Conservation (phyloP, 2,888 invertebrate genomes). For the Melangyna quadrimaculata region DNA sequence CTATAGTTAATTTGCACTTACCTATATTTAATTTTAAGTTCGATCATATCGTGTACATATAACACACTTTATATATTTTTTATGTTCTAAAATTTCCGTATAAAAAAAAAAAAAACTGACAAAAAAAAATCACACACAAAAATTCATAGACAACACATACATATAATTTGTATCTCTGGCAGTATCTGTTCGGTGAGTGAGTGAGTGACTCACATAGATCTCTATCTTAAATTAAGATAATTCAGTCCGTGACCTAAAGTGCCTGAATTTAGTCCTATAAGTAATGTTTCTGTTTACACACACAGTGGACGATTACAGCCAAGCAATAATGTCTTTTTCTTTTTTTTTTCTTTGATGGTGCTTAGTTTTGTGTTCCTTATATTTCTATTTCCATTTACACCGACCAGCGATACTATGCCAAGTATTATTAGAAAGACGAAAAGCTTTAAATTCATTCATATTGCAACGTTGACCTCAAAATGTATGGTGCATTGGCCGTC, state of each 20-base stretch:
- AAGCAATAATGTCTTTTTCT: constrained; percentile 30
- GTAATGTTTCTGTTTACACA: constrained; percentile 50
- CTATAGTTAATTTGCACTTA: constrained; percentile 82
- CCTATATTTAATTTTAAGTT: constrained; percentile 70
- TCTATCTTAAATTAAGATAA: constrained; percentile 40
- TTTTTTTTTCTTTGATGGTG: constrained; percentile 20
- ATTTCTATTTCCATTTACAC: background rate
- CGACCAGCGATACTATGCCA: constrained; percentile 1
- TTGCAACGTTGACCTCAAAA: constrained; percentile 37
- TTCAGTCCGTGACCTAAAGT: constrained; percentile 65
- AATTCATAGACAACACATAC: background rate
- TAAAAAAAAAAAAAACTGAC: constrained; percentile 8
- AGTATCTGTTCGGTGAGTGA: constrained; percentile 45
- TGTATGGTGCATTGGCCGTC: constrained; percentile 46
- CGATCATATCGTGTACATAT: constrained; percentile 70
- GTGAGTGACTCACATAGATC: constrained; percentile 3
- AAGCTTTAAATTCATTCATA: constrained; percentile 75
- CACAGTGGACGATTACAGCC: constrained; percentile 39
- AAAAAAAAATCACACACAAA: constrained; percentile 4
- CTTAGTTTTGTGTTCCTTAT: constrained; percentile 14
- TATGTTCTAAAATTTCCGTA: constrained; percentile 64
- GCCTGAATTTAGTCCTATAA: constrained; percentile 68
- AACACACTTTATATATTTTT: constrained; percentile 70
- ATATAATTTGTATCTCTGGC: constrained; percentile 26
- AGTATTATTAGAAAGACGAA: constrained; percentile 55